Evolutionary conservation across 2,797 vertebrate genomes (phyloP).

Genomic region (Melanotaenia trifasciata): DNA sequence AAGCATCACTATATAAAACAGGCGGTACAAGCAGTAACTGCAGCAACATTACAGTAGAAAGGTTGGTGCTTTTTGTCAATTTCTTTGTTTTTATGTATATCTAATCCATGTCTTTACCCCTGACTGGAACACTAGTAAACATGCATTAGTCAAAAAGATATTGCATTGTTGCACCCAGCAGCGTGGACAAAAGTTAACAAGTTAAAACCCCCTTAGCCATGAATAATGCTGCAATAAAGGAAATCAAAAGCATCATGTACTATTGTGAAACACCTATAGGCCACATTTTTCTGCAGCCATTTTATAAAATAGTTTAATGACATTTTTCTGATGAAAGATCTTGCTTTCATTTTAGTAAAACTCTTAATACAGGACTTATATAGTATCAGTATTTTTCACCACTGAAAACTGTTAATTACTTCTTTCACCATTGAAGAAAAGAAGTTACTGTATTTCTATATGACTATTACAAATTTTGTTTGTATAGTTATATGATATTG

Average conservation of each 20-base stretch:
- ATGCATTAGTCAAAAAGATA: too few species aligned
- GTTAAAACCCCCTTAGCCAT: too few species aligned
- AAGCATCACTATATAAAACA: background rate
- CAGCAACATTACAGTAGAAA: too few species aligned
- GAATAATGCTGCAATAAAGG: too few species aligned
- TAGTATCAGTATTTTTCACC: background rate
- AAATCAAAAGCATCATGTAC: too few species aligned
- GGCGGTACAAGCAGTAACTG: background rate
- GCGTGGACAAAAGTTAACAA: too few species aligned
- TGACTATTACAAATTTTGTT: background rate
- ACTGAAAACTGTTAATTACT: background rate
- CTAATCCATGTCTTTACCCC: too few species aligned
- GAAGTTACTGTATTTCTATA: background rate
- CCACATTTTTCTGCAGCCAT: background rate
- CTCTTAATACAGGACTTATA: background rate
- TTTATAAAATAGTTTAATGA: background rate
- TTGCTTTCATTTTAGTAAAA: background rate
- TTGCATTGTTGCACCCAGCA: too few species aligned
- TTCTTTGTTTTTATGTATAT: too few species aligned
- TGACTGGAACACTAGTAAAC: too few species aligned
- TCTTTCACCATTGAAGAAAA: background rate
- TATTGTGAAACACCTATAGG: too few species aligned
- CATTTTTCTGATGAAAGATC: background rate
- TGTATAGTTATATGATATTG: background rate
- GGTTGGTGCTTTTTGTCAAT: too few species aligned